These are phyloP conservation scores for Euthynnus affinis DNA, from an alignment of 2,797 vertebrate genomes.

Conservation along the genomic window DNA sequence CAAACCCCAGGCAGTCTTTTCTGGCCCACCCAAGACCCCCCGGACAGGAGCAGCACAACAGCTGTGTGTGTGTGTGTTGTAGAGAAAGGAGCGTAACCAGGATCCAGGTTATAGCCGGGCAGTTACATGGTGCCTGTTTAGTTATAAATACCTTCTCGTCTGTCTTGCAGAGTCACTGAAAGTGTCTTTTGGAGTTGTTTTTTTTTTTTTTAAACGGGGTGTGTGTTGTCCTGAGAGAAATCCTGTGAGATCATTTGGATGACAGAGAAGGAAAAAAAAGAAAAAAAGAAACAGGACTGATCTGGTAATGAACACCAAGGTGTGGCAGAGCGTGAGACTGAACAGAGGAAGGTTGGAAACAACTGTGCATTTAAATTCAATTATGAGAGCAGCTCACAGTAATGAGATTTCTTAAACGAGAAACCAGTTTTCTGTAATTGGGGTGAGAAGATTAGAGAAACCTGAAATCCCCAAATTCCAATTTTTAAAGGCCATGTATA, in stretches of 20 bases:
- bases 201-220: slow-evolving; percentile 21
- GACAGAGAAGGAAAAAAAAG: neutral
- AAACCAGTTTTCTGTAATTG: neutral
- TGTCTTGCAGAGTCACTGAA: slow-evolving; percentile 42
- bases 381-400: no score
- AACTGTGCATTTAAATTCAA: slow-evolving; percentile 1
- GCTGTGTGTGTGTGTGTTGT: slow-evolving; percentile 43
- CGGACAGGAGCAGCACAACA: slow-evolving; percentile 55
- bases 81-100: slow-evolving; percentile 21
- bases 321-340: neutral
- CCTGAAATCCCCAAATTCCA: neutral
- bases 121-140: slow-evolving; percentile 49
- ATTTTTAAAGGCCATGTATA: neutral
- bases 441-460: neutral
- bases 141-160: slow-evolving; percentile 70
- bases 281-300: neutral
- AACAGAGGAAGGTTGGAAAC: slow-evolving; percentile 1
- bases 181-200: slow-evolving; percentile 34
- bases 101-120: slow-evolving; percentile 45
- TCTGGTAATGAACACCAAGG: neutral
- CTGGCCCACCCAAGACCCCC: slow-evolving; percentile 62
- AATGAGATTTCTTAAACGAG: neutral
- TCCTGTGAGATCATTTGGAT: slow-evolving; percentile 12
- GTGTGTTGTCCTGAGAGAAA: slow-evolving; percentile 7
- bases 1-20: slow-evolving; percentile 43